phyloP scores from a whole-genome alignment of 2,113 vertebrate genomes.

The Bucco capensis region DNA sequence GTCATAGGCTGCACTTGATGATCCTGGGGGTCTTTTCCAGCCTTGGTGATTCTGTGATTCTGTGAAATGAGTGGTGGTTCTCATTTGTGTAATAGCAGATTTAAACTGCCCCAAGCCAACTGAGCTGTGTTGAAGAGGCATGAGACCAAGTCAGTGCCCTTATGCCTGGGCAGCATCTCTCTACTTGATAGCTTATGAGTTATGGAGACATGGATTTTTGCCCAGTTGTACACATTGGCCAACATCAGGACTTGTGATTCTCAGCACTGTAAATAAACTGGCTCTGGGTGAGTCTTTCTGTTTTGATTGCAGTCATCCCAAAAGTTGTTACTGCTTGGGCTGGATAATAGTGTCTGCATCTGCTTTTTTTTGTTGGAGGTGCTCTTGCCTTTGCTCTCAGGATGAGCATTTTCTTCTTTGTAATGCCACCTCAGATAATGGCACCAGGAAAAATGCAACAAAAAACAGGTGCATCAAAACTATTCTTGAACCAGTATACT shows the following conservation, averaged over 20 bases:
- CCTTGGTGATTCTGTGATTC: too few species aligned
- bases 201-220: neutral
- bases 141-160: neutral
- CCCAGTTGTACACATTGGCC: neutral
- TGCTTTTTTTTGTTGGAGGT: neutral
- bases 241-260: neutral
- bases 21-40: too few species aligned
- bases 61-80: neutral
- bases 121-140: neutral
- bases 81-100: neutral
- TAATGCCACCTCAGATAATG: neutral
- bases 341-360: neutral
- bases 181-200: neutral
- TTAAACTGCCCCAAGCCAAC: neutral
- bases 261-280: neutral
- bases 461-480: slow-evolving; percentile 20
- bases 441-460: neutral
- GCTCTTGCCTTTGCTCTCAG: neutral
- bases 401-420: neutral
- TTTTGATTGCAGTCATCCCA: neutral
- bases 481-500: neutral
- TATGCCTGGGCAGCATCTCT: neutral
- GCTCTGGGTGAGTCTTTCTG: neutral
- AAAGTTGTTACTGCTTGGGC: neutral
- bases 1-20: too few species aligned